Base-by-base conservation (phyloP, 2,888 invertebrate species). In the Chymomyza procnemis region DNA sequence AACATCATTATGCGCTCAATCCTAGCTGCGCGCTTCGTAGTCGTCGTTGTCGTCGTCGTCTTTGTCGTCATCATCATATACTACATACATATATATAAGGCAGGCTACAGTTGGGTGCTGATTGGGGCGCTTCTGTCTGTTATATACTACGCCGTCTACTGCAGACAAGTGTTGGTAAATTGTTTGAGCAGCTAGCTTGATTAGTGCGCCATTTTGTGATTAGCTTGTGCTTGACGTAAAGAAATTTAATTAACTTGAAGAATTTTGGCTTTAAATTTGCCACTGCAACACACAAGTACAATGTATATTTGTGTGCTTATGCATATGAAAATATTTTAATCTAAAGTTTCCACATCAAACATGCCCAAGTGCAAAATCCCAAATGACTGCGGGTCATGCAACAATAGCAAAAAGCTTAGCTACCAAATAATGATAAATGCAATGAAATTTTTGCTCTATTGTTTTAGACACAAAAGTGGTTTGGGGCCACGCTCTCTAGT, bases 1-100 rank as follows among this genome's bases (percentile, higher is more conserved):
- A 89, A 89, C 87, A 89, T 88, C 82, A 88, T 88, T 88, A 88
- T 84, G 76, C 88, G 88, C 84, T 88, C 88, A 88, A 84, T 88
- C 83, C 80, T 74, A 26, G 56, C 9, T 41, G 34, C 34, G 34
- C 34, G 34, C 34, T 9, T 41, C 34, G 12, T 41, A 9, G 55
- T 18, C 21, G 16, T 55, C 26, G 55, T 9, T 4, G n/a, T 48
- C 5, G 48, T 48, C 48, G 3, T 50, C 18, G 50, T 3, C 50
- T 3, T 47, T 8, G 16, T 9, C 16, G 50, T 16, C n/a, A 18
- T 50, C n/a, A n/a, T n/a, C n/a, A n/a, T 50, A 4, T 50, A 22
- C 30, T 56, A 12, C n/a, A n/a, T n/a, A n/a, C 34, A 41, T 26
- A 6, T 22, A 16, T n/a, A n/a, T n/a, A n/a, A n/a, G n/a, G n/a